Base-by-base conservation (phyloP, 2,797 vertebrate genomes). In the Oophaga sylvatica region DNA sequence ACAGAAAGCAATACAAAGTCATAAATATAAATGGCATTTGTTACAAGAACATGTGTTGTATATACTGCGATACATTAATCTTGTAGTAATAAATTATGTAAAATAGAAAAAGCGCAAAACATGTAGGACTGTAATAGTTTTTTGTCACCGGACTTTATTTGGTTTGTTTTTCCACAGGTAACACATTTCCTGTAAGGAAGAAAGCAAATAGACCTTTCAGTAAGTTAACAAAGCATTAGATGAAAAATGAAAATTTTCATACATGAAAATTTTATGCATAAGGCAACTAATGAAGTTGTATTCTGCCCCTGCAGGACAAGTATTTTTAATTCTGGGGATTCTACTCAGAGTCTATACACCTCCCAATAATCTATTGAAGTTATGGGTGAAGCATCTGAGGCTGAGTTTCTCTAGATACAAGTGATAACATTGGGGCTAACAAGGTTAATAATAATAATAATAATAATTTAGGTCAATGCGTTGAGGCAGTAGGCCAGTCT, bases 181-280 rank as follows among this genome's bases (percentile, higher is more conserved):
- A n/a, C 26, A 79, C 9, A 3, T 31, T 17, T 3, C 16, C 77
- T 79, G 56, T 91, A 87, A 67, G 81, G 73, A 91, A 0, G 16
- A 87, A 90, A 89, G 41, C 11, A 76, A 87, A 94, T 93, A 93
- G 91, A 93, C 31, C 89, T 79, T 91, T 87, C 93, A 93, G 93
- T 94, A 93, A 94, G 91, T 57, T 45, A 89, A 79, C 29, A 0
- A 2, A 83, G 1, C 0, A 1, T 63, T 91, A 91, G 87, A 76
- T 90, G 92, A 68, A 67, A 83, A 35, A 19, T 20, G 6, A 17
- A 87, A 89, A 90, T 91, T 80, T 20, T 48, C 0, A 87, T 87
- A 22, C 90, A 41, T 41, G 29, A 45, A 9, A 4, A 3, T 3
- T 41, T 35, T 70, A 70, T 35, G 9, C 15, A 73, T 22, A 19